Percentiles rank a stretch among this genome's conserved stretches.
Evolutionary conservation across 2,888 invertebrate species (phyloP).

Genomic region (Cosmia pyralina): DNA sequence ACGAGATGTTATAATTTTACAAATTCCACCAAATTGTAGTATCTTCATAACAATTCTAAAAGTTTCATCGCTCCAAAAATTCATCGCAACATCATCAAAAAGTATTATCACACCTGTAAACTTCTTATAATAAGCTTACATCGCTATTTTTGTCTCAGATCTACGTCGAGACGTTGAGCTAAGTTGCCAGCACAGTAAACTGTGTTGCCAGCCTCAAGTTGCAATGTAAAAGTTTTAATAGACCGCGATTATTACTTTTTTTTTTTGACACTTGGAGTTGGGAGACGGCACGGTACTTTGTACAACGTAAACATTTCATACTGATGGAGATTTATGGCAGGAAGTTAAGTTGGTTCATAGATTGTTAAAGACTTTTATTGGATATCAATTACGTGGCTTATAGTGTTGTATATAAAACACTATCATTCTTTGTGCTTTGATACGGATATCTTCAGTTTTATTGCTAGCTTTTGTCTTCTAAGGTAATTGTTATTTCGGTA

Average conservation of each 20-base stretch:
- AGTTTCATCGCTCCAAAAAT: slow-evolving; percentile 15
- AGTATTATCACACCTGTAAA: slow-evolving; percentile 53
- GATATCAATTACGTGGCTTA: slow-evolving; percentile 5
- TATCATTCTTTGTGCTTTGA: not conserved
- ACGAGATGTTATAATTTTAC: not conserved
- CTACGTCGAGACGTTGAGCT: slow-evolving; percentile 36
- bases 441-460: not conserved
- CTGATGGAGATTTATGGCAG: slow-evolving; percentile 36
- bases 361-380: slow-evolving; percentile 17
- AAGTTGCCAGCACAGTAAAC: slow-evolving; percentile 34
- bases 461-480: no score
- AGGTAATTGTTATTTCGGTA: no score
- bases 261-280: slow-evolving; percentile 59
- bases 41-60: slow-evolving; percentile 11
- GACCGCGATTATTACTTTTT: slow-evolving; percentile 70
- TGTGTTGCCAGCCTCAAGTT: slow-evolving; percentile 39
- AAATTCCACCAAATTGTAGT: not conserved
- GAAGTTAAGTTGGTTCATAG: slow-evolving; percentile 24
- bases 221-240: slow-evolving; percentile 72
- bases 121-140: slow-evolving; percentile 47
- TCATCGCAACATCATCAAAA: slow-evolving; percentile 2
- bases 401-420: not conserved
- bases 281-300: slow-evolving; percentile 48
- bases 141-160: slow-evolving; percentile 61
- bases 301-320: slow-evolving; percentile 59